Evolutionary conservation across 2,888 invertebrate species (phyloP).

Genomic region (Hymenopus coronatus): DNA sequence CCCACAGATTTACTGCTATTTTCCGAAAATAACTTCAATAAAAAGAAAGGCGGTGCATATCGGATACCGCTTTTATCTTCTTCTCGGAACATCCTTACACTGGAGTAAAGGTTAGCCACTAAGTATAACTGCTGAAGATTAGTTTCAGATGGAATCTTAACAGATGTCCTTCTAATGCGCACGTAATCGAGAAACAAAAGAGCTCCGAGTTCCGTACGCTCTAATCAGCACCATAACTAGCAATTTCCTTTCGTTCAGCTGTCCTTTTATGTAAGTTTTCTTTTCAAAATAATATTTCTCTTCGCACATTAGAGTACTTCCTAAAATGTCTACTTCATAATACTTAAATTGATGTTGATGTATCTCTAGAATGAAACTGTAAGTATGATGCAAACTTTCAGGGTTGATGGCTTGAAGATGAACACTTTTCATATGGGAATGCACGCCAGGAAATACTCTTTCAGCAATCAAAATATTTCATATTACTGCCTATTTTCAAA

Average conservation of each 20-base stretch:
- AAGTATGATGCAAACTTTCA: no score
- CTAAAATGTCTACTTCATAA: background rate
- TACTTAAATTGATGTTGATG: background rate
- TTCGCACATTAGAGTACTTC: background rate
- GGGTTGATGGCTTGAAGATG: no score
- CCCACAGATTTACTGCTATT: background rate
- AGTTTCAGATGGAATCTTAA: background rate
- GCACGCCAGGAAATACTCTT: no score
- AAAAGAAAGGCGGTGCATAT: background rate
- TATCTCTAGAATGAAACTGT: background rate
- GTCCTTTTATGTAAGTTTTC: background rate
- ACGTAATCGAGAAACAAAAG: background rate
- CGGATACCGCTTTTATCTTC: background rate
- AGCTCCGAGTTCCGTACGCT: background rate
- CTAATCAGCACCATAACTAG: background rate
- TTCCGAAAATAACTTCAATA: background rate
- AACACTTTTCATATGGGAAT: no score
- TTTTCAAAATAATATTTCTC: background rate
- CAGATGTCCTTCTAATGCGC: background rate
- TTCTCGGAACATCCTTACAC: background rate
- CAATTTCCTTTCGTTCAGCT: background rate
- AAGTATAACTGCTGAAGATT: background rate
- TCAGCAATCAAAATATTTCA: no score
- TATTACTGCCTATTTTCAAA: no score
- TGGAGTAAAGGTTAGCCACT: background rate